Conservation (phyloP, 2,113 vertebrate species). For the Himantopus leucocephalus region DNA sequence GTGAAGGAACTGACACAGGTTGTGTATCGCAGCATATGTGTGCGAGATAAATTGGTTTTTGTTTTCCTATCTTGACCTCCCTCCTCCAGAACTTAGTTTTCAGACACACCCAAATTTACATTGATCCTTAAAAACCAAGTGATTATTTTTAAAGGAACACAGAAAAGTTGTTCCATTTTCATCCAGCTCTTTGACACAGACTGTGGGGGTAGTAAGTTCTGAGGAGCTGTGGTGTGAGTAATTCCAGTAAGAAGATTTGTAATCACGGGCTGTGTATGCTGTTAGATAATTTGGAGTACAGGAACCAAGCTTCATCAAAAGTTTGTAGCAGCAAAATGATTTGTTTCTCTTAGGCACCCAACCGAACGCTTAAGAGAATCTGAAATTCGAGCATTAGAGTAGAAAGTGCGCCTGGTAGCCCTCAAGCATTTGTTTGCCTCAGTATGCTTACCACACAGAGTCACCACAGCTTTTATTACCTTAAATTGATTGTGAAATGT, state of each 20-base stretch:
- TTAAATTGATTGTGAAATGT: neutral
- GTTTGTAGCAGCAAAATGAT: neutral
- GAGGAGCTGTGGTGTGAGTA: neutral
- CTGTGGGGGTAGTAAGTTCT: neutral
- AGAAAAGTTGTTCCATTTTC: neutral
- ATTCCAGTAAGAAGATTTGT: neutral
- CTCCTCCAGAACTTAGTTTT: neutral
- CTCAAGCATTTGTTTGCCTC: neutral
- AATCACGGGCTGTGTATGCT: neutral
- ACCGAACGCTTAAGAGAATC: neutral
- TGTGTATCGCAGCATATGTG: neutral
- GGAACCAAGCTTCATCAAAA: neutral
- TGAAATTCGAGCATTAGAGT: neutral
- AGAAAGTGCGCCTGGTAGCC: neutral
- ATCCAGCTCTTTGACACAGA: neutral
- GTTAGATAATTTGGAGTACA: neutral
- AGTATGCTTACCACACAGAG: neutral
- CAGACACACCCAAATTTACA: neutral
- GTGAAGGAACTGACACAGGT: neutral
- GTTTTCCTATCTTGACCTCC: neutral
- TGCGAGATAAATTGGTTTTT: neutral
- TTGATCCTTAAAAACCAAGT: neutral
- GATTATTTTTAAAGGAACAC: neutral
- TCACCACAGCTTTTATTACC: neutral
- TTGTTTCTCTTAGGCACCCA: neutral